A percentile compares a stretch with the other conserved stretches of the same genome.
phyloP scores from a whole-genome alignment of 2,113 vertebrate genomes.

The Pangasianodon gigas region DNA sequence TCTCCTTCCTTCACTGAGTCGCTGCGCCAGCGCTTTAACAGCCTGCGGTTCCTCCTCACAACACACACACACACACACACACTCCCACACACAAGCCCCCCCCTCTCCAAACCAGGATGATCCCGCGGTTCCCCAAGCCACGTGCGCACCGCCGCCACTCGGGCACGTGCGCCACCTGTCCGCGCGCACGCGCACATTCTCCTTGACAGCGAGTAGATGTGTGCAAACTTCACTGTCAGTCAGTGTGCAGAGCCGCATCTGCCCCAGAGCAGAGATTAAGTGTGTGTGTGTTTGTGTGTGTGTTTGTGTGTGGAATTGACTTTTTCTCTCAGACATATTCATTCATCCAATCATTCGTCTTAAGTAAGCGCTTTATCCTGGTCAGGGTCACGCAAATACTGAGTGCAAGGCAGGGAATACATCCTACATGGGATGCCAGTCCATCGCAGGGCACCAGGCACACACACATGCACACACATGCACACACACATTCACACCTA shows the following conservation, averaged over 20 bases:
- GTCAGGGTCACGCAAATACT: neutral
- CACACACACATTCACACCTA: neutral
- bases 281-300: neutral
- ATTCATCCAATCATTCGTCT: neutral
- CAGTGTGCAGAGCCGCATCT: neutral
- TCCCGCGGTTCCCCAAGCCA: conserved; percentile 8
- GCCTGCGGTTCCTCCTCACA: neutral
- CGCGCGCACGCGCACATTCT: neutral
- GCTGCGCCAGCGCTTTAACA: neutral
- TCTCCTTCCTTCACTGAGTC: neutral
- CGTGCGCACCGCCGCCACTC: neutral
- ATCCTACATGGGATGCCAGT: neutral
- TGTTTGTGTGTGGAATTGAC: neutral
- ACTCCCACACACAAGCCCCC: too few relatives aligned
- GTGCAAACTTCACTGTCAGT: neutral
- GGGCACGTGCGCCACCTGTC: conserved; percentile 41
- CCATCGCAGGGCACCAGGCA: neutral
- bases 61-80: too few relatives aligned
- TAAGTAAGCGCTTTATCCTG: neutral
- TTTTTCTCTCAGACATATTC: neutral
- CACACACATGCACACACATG: neutral
- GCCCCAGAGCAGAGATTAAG: neutral
- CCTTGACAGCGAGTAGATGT: neutral
- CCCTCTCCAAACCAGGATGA: neutral
- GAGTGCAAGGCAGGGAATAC: neutral